A percentile compares a stretch with the other conserved stretches of the same genome.
phyloP scores from a whole-genome alignment of 2,113 vertebrate genomes.

The Gavia stellata region DNA sequence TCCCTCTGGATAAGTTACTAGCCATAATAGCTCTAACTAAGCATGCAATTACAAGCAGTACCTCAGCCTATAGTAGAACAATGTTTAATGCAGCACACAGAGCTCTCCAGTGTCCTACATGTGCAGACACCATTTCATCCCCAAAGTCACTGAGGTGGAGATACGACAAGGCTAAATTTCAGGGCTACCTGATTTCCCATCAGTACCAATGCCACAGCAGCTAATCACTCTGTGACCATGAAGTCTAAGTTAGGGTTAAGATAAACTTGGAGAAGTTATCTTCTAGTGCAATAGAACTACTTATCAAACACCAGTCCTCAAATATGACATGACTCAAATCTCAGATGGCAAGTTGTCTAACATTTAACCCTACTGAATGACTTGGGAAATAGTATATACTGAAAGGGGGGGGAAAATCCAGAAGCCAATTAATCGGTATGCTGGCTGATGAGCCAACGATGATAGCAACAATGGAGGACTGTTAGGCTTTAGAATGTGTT shows the following conservation, averaged over 20 bases:
- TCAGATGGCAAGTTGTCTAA: background rate
- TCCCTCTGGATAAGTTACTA: background rate
- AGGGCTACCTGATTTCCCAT: background rate
- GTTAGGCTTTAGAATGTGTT: background rate
- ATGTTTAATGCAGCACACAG: background rate
- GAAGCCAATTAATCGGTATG: background rate
- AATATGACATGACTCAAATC: background rate
- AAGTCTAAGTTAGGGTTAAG: slow-evolving; percentile 29
- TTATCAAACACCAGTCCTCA: slow-evolving; percentile 23
- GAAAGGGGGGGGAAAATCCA: background rate
- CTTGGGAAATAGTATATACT: background rate
- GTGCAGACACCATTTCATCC: background rate
- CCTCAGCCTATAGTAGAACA: too few relatives aligned
- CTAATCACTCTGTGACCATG: slow-evolving; percentile 12
- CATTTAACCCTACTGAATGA: background rate
- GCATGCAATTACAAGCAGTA: too few relatives aligned
- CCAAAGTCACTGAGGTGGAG: background rate
- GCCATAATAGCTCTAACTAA: background rate
- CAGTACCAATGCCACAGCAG: background rate
- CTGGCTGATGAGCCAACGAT: background rate
- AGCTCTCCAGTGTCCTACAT: background rate
- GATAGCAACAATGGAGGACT: accelerated
- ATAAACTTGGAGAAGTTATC: slow-evolving; percentile 55
- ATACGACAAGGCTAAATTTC: background rate
- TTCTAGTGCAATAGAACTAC: slow-evolving; percentile 16